Conservation (phyloP, 2,888 invertebrate species). For the Aquatica leii region DNA sequence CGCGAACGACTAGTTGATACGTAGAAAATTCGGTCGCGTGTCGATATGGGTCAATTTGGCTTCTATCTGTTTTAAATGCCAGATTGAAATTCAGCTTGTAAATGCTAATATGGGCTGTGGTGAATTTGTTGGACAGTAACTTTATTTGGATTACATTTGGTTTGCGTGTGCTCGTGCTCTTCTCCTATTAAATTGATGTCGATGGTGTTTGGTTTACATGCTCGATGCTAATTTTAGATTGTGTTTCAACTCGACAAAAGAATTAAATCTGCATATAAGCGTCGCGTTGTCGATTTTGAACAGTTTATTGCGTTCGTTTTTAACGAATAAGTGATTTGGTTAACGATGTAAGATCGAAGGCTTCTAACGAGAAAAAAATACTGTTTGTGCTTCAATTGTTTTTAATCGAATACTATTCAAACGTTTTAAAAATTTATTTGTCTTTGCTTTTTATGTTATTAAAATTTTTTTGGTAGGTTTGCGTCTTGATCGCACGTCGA, state of each 20-base stretch:
- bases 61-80: constrained; percentile 22
- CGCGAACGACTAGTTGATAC: background rate
- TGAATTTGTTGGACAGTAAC: constrained; percentile 37
- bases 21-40: constrained; percentile 21
- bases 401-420: too few species aligned
- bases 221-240: constrained; percentile 13
- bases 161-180: constrained; percentile 29
- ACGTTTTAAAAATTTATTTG: too few species aligned
- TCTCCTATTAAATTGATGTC: constrained; percentile 21
- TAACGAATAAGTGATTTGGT: too few species aligned
- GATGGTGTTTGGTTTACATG: constrained; percentile 11
- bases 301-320: background rate
- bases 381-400: too few species aligned
- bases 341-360: too few species aligned
- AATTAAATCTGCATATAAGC: too few species aligned
- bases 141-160: constrained; percentile 32
- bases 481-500: too few species aligned
- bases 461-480: too few species aligned
- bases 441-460: too few species aligned
- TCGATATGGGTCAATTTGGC: constrained; percentile 29
- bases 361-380: too few species aligned
- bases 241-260: background rate
- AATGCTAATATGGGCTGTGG: constrained; percentile 35
- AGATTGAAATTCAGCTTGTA: constrained; percentile 33
- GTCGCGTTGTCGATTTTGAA: too few species aligned